Base-by-base conservation (phyloP, 37 sponge, comb jelly and placozoan species). In the Amphimedon queenslandica region DNA sequence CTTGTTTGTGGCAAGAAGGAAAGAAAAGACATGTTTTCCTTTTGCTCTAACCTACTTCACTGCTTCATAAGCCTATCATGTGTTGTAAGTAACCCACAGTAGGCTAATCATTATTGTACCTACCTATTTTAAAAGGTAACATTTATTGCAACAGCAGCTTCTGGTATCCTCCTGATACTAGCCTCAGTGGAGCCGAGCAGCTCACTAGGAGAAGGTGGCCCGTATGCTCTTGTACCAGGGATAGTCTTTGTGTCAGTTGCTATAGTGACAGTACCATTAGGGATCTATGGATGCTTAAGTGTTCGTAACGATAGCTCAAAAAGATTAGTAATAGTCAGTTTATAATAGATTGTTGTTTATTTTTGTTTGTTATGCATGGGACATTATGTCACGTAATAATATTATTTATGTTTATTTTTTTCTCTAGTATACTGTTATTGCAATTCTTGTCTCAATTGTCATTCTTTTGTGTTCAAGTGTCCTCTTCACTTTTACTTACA, bases 111-210 rank as follows among this genome's bases (percentile, higher is more conserved):
- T n/a, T n/a, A n/a, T n/a, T 28, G 8, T 16, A 11, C 29, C 28
- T 13, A 11, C 13, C 67, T 38, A 5, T 37, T 66, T 21, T 42
- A n/a, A n/a, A 64, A 80, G 81, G 39, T 72, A 39, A 40, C 53
- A 1, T 28, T 80, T 11, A 4, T 64, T 31, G 68, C 38, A 23
- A 66, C 40, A 65, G 4, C 66, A 4, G 31, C 32, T 1, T 63
- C 66, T 38, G 81, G 51, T 16, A 0, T 66, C 27, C 10, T 80
- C 25, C 81, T 80, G 28, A 16, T 72, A 51, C 30, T 71, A 2
- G 73, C 81, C 1, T 73, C 81, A 3, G 81, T 66, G 32, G 67
- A 80, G 41, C 81, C 81, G 3, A 0, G 25, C 37, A 2, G 53
- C 31, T 10, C 6, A 21, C 1, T 36, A 1, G 42, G 55, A 57